Evolutionary conservation across 2,888 invertebrate species (phyloP), one percentile per base, ranked within the genome.

Genomic region (Dexiosoma caninum): DNA sequence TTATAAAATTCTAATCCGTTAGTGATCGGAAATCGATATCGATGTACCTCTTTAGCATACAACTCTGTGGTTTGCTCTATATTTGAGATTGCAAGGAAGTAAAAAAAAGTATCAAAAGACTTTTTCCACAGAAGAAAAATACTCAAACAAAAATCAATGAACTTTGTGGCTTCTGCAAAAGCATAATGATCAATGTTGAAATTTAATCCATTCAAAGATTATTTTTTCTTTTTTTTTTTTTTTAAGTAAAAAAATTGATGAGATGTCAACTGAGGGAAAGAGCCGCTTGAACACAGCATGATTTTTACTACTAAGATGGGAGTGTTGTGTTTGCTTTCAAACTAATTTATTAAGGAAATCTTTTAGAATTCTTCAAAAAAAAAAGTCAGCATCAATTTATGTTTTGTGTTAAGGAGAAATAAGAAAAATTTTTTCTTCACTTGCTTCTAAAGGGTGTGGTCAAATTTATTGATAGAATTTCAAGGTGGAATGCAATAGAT

Each of bases 101-200:
- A 30, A 30, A 53, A 27, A 51, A 14, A 2, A 10, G n/a, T n/a
- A 23, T 6, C 1, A 9, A 16, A 8, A 27, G 7, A 27, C 16
- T 40, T 40, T 40, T 37, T 40, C 27, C 3, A 27, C 19, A 27
- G 6, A 27, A 12, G 10, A n/a, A 32, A 21, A 19, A 19, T 5
- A 37, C 27, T 49, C 5, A 37, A 51, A 32, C 35, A 44, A 32
- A 21, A 69, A 9, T 46, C 59, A 69, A 27, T 70, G 70, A 59
- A 70, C 70, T 70, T 59, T 70, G 46, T 69, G 69, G 69, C 57
- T 69, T 57, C 1, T 57, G 57, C 53, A 32, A 46, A 27, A 60
- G 42, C 21, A 19, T 30, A 8, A 60, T 27, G 21, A 60, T 19
- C 30, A 51, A 42, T 60, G 42, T 71, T 60, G 71, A 71, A 71